Evolutionary conservation across 2,113 vertebrate genomes (phyloP).

Genomic region (Anguilla rostrata): DNA sequence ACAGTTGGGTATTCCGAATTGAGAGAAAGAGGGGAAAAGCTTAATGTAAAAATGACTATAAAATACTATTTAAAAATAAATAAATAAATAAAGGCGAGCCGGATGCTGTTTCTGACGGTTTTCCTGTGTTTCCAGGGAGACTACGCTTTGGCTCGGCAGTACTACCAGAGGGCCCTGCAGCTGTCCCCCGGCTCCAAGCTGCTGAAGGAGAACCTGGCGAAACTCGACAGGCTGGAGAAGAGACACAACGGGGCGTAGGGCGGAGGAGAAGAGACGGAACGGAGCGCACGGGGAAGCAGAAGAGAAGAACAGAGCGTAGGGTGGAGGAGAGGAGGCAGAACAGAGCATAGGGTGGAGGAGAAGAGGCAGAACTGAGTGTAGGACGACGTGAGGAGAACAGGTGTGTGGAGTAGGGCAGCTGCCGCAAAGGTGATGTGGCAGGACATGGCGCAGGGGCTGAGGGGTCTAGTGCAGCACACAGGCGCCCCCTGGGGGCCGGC

Average conservation of each 20-base stretch:
- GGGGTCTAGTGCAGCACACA: background rate
- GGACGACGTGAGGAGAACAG: no score
- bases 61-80: no score
- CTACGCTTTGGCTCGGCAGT: slow-evolving; percentile 83
- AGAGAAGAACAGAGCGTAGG: no score
- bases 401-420: no score
- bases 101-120: background rate
- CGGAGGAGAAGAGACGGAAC: background rate
- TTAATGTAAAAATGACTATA: no score
- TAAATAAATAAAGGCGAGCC: background rate
- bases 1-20: no score
- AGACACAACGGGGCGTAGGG: slow-evolving; percentile 69
- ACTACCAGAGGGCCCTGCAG: slow-evolving; percentile 85
- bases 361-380: no score
- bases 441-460: no score
- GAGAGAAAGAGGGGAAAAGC: no score
- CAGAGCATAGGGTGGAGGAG: no score
- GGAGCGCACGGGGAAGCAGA: background rate
- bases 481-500: background rate
- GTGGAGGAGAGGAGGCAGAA: no score
- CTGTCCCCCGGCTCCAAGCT: slow-evolving; percentile 88
- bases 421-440: no score
- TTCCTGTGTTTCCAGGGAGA: slow-evolving; percentile 75
- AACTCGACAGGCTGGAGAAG: slow-evolving; percentile 89
- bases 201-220: slow-evolving; percentile 91